Percentiles rank a stretch among this genome's conserved stretches.
phyloP scores from a whole-genome alignment of 2,797 vertebrate genomes.

The Chelon auratus region DNA sequence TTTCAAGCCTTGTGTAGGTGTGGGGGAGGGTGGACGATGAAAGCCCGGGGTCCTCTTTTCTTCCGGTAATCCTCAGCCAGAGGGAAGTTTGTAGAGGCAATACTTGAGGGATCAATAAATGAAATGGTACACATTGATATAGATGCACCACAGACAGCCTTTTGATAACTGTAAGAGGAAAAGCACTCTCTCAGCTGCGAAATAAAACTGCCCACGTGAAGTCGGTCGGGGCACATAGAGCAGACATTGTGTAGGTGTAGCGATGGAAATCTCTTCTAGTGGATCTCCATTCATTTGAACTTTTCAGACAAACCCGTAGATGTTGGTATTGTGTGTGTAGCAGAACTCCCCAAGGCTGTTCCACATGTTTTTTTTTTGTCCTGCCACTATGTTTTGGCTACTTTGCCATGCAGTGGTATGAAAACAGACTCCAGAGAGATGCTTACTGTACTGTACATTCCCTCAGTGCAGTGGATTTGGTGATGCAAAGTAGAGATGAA shows the following conservation, averaged over 20 bases:
- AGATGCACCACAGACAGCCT: neutral
- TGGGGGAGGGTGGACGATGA: conserved; percentile 59
- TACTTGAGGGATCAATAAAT: conserved; percentile 4
- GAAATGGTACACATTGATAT: neutral
- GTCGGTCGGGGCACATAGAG: conserved; percentile 30
- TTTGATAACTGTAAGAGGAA: conserved; percentile 31
- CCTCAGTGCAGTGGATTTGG: conserved; percentile 5
- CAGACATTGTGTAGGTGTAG: conserved; percentile 60
- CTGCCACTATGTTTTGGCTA: conserved; percentile 41
- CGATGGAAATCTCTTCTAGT: conserved; percentile 22
- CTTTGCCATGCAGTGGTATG: conserved; percentile 57
- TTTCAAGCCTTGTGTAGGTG: conserved; percentile 50
- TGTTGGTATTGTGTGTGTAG: neutral
- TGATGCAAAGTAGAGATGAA: neutral
- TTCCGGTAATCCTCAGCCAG: conserved; percentile 8
- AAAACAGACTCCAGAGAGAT: conserved; percentile 65
- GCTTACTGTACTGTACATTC: conserved; percentile 12
- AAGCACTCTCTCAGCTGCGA: conserved; percentile 22
- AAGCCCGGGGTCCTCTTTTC: conserved; percentile 20
- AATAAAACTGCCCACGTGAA: conserved; percentile 55
- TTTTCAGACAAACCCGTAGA: conserved; percentile 12
- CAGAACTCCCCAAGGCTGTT: conserved; percentile 28
- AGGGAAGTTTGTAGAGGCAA: conserved; percentile 21
- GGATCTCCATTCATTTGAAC: conserved; percentile 39
- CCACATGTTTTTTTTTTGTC: neutral